phyloP scores from a whole-genome alignment of 2,797 vertebrate genomes.

The Neoniphon sammara region DNA sequence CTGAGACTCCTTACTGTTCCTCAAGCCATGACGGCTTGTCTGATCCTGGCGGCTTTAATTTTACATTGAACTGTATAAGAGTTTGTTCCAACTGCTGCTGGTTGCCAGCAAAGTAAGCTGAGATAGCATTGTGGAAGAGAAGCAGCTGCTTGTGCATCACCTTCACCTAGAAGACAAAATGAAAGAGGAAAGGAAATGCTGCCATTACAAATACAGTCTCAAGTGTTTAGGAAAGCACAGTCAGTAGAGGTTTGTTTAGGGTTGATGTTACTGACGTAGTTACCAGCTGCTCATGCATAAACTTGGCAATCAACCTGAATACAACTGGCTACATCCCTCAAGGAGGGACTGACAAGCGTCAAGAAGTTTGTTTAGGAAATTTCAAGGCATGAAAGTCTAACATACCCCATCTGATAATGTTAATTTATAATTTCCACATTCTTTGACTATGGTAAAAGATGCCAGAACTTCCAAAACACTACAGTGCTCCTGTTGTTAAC shows the following conservation, averaged over 20 bases:
- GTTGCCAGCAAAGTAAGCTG: conserved; percentile 98
- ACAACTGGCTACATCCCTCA: conserved; percentile 3
- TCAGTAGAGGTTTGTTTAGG: neutral
- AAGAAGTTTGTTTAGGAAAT: conserved; percentile 1
- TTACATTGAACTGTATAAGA: conserved; percentile 96
- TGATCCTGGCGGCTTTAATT: conserved; percentile 90
- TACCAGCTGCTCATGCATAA: neutral
- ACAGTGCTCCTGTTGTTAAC: neutral
- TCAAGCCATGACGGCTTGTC: conserved; percentile 99
- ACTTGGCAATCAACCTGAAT: neutral
- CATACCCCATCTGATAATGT: neutral
- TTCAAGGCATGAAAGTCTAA: neutral
- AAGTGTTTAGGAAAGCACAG: conserved; percentile 18
- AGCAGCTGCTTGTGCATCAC: conserved; percentile 99
- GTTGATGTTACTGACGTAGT: neutral
- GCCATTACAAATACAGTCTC: conserved; percentile 22
- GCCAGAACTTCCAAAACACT: neutral
- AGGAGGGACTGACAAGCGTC: neutral
- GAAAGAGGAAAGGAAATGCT: neutral
- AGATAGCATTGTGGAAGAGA: conserved; percentile 98
- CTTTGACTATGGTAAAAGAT: no score
- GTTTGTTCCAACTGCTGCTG: conserved; percentile 99
- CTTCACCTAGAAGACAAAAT: conserved; percentile 86
- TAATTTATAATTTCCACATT: neutral
- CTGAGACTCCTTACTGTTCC: conserved; percentile 87